Base-by-base conservation (phyloP, 92 coral and sea anemone genomes). In the Umimayanthus kanabou region DNA sequence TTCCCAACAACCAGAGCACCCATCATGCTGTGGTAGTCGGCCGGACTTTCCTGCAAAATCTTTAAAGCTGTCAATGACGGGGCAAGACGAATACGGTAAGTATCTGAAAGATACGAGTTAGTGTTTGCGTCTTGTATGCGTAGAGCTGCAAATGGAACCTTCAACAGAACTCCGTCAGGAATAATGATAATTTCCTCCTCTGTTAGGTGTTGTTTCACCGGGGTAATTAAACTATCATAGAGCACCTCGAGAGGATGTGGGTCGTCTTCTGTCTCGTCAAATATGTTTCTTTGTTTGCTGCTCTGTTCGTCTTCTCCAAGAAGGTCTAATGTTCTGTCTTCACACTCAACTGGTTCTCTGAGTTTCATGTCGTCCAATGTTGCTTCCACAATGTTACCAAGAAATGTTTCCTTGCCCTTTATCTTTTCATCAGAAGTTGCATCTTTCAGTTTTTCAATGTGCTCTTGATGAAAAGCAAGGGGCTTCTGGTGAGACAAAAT, bases 1-100 rank as follows among this genome's bases (percentile, higher is more conserved):
- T 80, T 50, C 43, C 90, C 90, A 23, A 88, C 86, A 49, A 88
- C 69, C 73, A 88, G 77, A 39, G 90, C 90, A 11, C 90, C 90
- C 29, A 40, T 42, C 8, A 33, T 73, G 49, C 50, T 9, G 73
- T 80, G 74, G 30, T 49, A 67, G 23, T 80, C 80, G 0, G 33
- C 40, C 40, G 73, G 71, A 20, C 72, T 66, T 30, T 80, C 90
- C 61, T 69, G 79, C 57, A 88, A 65, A 26, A 50, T 23, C 37
- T 88, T 88, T 28, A 88, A 72, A 1, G 84, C 28, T 45, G 86
- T 45, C 30, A 88, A 25, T 5, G 87, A 88, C 47, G 90, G 90
- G 26, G 80, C 90, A 69, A 88, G 71, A 18, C 90, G 90, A 73
- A 88, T 88, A 37, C 81, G 86, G 6, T 81, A 71, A 15, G 77